phyloP scores from a whole-genome alignment of 2,797 vertebrate genomes.

The Chromobotia macracanthus region DNA sequence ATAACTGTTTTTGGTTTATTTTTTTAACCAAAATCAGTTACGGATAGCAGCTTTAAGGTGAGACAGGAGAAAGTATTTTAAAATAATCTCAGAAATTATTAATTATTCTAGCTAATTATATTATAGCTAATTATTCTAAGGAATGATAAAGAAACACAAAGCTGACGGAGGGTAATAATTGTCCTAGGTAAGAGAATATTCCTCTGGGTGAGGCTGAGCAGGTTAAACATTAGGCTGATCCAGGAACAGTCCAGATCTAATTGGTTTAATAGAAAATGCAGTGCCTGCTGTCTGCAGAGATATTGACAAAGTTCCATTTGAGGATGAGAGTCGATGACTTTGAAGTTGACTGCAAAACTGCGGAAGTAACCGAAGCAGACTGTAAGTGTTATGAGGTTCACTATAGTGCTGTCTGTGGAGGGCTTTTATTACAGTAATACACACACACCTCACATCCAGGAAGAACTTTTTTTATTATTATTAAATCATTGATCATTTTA shows the following conservation, averaged over 20 bases:
- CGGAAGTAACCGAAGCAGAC: background rate
- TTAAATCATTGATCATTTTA: constrained; percentile 49
- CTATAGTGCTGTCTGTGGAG: constrained; percentile 5
- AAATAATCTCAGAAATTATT: too few species aligned
- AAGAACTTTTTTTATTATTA: constrained; percentile 15
- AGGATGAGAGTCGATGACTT: background rate
- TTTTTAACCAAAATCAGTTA: too few species aligned
- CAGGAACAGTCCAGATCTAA: background rate
- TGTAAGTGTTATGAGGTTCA: constrained; percentile 3
- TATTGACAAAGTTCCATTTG: constrained; percentile 14
- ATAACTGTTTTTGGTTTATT: too few species aligned
- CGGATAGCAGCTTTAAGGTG: too few species aligned
- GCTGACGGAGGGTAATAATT: background rate
- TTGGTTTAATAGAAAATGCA: background rate
- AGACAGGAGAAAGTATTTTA: too few species aligned
- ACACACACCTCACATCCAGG: constrained; percentile 16
- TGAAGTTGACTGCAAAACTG: constrained; percentile 3
- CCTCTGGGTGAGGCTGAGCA: background rate
- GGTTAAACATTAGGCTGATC: background rate
- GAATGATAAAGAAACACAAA: too few species aligned
- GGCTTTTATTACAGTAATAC: constrained; percentile 35
- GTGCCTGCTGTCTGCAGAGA: background rate
- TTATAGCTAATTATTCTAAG: too few species aligned
- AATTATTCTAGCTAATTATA: too few species aligned
- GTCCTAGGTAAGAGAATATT: background rate